phyloP scores from a whole-genome alignment of 2,797 vertebrate genomes.

The Gymnopithys bicolor region DNA sequence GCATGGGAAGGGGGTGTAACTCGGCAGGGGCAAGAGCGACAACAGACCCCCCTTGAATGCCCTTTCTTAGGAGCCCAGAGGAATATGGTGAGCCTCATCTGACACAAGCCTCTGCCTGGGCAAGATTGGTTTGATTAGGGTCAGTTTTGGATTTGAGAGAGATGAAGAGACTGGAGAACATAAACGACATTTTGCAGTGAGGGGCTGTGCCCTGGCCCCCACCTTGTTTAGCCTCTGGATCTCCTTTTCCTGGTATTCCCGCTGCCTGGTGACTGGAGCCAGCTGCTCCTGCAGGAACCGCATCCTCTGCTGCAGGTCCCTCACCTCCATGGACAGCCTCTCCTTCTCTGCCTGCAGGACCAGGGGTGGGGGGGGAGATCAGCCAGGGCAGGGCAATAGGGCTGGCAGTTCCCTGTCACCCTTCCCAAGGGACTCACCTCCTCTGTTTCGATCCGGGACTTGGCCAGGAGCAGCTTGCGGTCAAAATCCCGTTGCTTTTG shows the following conservation, averaged over 20 bases:
- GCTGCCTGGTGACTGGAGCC: constrained; percentile 89
- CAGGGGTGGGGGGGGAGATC: not conserved
- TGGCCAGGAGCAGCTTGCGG: constrained; percentile 94
- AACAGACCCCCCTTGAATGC: not conserved
- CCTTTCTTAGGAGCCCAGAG: not conserved
- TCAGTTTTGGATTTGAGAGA: not conserved
- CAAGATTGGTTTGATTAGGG: not conserved
- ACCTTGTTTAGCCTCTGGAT: constrained; percentile 97
- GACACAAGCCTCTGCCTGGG: not conserved
- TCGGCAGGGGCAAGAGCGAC: not conserved
- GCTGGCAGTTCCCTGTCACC: not conserved
- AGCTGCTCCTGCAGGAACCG: constrained; percentile 94
- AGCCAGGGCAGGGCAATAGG: not conserved
- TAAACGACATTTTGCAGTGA: not conserved
- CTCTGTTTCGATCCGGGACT: constrained; percentile 95
- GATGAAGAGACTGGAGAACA: not conserved
- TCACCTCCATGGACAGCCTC: constrained; percentile 87
- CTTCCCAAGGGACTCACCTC: constrained; percentile 79
- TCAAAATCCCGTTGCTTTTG: constrained; percentile 96
- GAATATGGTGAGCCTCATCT: not conserved
- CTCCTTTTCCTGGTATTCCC: constrained; percentile 97
- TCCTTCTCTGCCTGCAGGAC: constrained; percentile 89
- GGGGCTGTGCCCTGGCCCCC: not conserved
- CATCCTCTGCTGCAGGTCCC: constrained; percentile 92
- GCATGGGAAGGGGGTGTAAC: accelerated